These are phyloP conservation scores for Coranthus polyacanthus DNA, from an alignment of 2,797 vertebrate species.

Conservation along the genomic window DNA sequence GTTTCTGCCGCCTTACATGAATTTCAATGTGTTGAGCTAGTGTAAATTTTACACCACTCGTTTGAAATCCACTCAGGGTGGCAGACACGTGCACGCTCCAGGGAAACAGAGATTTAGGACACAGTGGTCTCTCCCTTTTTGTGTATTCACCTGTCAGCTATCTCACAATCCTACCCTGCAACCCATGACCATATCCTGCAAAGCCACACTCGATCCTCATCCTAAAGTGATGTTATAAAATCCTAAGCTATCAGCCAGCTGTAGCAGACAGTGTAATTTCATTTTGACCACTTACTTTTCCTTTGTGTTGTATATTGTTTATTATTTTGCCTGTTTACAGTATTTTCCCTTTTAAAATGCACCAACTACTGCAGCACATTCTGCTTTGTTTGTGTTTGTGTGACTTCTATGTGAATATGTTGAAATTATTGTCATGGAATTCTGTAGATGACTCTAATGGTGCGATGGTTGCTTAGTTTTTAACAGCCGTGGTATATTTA, in stretches of 20 bases:
- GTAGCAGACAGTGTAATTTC: constrained; percentile 24
- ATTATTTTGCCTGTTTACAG: constrained; percentile 25
- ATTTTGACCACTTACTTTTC: constrained; percentile 45
- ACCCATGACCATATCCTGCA: constrained; percentile 34
- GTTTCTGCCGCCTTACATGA: constrained; percentile 48
- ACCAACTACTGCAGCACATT: constrained; percentile 29
- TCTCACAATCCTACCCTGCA: constrained; percentile 38
- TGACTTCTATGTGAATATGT: constrained; percentile 46
- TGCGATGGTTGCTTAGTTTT: constrained; percentile 15
- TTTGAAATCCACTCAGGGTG: constrained; percentile 43
- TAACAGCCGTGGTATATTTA: constrained; percentile 11
- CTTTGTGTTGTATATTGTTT: constrained; percentile 50
- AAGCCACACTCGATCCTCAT: constrained; percentile 21
- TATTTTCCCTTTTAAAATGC: constrained; percentile 33
- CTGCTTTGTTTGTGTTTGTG: constrained; percentile 62
- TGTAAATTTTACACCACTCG: constrained; percentile 13
- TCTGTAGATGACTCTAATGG: constrained; percentile 9
- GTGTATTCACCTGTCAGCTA: constrained; percentile 49
- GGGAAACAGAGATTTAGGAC: constrained; percentile 54
- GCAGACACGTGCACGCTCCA: constrained; percentile 38
- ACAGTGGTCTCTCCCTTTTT: constrained; percentile 51
- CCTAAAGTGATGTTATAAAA: constrained; percentile 36
- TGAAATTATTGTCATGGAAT: constrained; percentile 6
- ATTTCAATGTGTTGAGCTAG: constrained; percentile 24
- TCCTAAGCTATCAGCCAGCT: constrained; percentile 21